Conservation (phyloP, 2,797 vertebrate species). For the Limnodromus scolopaceus region DNA sequence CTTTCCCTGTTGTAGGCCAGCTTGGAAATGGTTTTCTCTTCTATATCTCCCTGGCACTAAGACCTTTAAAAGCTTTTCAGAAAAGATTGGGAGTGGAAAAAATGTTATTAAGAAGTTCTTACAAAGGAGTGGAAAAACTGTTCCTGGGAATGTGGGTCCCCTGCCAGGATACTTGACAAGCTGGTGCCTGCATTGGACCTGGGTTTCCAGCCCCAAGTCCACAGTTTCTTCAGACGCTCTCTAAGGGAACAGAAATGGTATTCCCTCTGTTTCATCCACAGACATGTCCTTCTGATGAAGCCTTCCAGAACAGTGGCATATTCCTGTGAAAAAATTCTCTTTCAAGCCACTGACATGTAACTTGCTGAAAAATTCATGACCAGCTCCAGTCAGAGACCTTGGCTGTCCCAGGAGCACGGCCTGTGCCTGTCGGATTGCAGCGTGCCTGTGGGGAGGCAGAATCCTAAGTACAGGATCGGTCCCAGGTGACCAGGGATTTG, state of each 20-base stretch:
- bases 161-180: not conserved
- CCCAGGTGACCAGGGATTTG: not conserved
- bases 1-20: rapidly evolving
- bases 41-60: not conserved
- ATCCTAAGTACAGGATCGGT: not conserved
- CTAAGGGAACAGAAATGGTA: not conserved
- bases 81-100: not conserved
- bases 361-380: conserved; percentile 39
- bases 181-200: not conserved
- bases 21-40: not conserved
- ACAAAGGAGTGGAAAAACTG: not conserved
- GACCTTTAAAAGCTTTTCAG: not conserved
- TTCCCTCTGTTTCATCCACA: not conserved
- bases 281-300: not conserved
- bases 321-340: not conserved
- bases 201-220: not conserved
- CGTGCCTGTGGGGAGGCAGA: not conserved
- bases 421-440: not conserved
- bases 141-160: not conserved
- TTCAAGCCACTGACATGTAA: not conserved
- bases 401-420: not conserved
- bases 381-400: not conserved
- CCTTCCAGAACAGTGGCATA: not conserved
- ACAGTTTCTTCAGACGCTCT: not conserved
- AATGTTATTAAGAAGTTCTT: not conserved